These are phyloP conservation scores for Electrophaes corylata DNA, from an alignment of 2,888 invertebrate species.

Conservation along the genomic window DNA sequence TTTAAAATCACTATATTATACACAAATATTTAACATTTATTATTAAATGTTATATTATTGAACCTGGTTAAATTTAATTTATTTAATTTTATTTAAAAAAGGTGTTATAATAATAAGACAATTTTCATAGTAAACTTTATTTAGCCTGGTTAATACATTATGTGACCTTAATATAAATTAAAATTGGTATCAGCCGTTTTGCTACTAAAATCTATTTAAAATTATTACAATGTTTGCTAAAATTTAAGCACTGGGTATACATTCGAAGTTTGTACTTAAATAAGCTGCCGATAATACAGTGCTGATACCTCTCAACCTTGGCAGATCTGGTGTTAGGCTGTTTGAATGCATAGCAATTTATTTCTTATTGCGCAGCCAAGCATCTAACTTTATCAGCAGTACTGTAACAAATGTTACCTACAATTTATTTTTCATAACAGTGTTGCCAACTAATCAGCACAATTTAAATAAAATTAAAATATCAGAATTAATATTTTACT, in stretches of 20 bases:
- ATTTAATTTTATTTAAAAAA: not conserved
- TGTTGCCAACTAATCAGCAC: conserved; percentile 12
- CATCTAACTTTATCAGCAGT: not conserved
- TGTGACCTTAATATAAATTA: conserved; percentile 72
- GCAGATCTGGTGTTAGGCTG: no score
- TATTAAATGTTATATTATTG: not conserved
- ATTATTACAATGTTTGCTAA: conserved; percentile 25
- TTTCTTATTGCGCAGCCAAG: not conserved
- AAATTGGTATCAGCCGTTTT: conserved; percentile 77
- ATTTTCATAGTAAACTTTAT: conserved; percentile 39
- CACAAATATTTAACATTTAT: no score
- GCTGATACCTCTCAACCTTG: no score
- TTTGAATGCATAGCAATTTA: not conserved
- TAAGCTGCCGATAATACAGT: conserved; percentile 21
- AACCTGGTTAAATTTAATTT: not conserved
- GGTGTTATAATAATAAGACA: conserved; percentile 21
- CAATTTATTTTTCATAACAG: not conserved
- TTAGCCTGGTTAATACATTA: conserved; percentile 51
- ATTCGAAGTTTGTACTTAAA: conserved; percentile 35
- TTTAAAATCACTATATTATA: no score
- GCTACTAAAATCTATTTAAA: conserved; percentile 51
- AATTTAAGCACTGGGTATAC: conserved; percentile 58
- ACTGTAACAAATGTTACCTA: not conserved
- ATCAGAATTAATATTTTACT: no score
- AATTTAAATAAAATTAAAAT: not conserved